phyloP scores from a whole-genome alignment of 1,140 invertebrate genomes.

The Mesaphorura yosii region DNA sequence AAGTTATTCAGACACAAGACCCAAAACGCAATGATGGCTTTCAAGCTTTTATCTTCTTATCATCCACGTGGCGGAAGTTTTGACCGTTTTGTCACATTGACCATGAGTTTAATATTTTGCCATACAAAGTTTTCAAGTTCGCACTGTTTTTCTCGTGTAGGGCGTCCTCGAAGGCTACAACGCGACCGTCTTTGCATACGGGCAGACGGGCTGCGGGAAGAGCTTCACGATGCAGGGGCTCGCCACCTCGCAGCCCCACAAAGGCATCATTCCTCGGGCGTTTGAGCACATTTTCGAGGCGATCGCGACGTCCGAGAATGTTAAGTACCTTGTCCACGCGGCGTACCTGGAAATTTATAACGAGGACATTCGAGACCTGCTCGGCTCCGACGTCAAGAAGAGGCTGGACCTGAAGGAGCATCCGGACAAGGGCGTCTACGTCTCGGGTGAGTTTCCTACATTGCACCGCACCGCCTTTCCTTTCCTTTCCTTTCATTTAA shows the following conservation, averaged over 20 bases:
- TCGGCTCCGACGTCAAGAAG: slow-evolving; percentile 53
- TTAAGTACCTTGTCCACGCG: slow-evolving; percentile 76
- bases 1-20: too few relatives aligned
- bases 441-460: slow-evolving; percentile 49
- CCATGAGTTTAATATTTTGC: too few relatives aligned
- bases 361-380: slow-evolving; percentile 68
- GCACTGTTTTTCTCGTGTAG: slow-evolving; percentile 35
- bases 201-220: slow-evolving; percentile 58
- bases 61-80: too few relatives aligned
- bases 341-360: slow-evolving; percentile 92
- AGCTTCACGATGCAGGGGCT: slow-evolving; percentile 72
- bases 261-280: slow-evolving; percentile 70
- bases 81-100: too few relatives aligned
- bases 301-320: slow-evolving; percentile 63
- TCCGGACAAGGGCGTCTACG: slow-evolving; percentile 67
- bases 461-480: too few relatives aligned
- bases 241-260: slow-evolving; percentile 38
- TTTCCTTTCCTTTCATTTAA: too few relatives aligned
- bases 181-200: slow-evolving; percentile 76
- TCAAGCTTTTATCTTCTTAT: too few relatives aligned
- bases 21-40: too few relatives aligned
- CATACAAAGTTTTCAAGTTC: too few relatives aligned
- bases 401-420: slow-evolving; percentile 69
- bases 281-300: slow-evolving; percentile 89
- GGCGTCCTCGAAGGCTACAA: slow-evolving; percentile 79